These are phyloP conservation scores for Punctoribates punctum DNA, from an alignment of 2,888 invertebrate genomes.

Conservation along the genomic window DNA sequence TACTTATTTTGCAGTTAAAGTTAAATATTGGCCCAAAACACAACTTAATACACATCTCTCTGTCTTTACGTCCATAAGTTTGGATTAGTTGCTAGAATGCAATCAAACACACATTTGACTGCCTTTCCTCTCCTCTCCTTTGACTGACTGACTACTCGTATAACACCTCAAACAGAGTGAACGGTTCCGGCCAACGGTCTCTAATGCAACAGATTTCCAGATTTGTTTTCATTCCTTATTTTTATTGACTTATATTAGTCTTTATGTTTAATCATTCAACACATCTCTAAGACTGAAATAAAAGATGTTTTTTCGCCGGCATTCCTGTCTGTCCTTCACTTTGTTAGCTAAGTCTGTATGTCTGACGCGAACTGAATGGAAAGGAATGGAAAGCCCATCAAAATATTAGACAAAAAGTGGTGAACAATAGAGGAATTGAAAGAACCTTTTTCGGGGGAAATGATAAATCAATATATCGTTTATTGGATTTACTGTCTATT, in stretches of 20 bases:
- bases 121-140: neutral
- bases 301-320: neutral
- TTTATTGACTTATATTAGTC: slow-evolving; percentile 34
- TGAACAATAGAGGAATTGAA: neutral
- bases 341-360: neutral
- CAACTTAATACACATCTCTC: neutral
- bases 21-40: slow-evolving; percentile 14
- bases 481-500: slow-evolving; percentile 21
- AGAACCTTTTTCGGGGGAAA: neutral
- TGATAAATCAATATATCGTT: slow-evolving; percentile 24
- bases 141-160: no score
- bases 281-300: neutral
- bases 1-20: neutral
- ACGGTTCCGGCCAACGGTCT: neutral
- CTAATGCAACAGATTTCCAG: slow-evolving; percentile 19
- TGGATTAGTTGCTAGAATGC: neutral
- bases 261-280: slow-evolving; percentile 24
- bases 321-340: neutral
- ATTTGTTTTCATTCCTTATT: neutral
- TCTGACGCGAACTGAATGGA: neutral
- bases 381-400: slow-evolving; percentile 10
- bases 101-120: neutral
- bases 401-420: slow-evolving; percentile 4
- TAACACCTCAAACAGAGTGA: no score
- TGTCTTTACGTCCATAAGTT: neutral